Percentiles rank a stretch among this genome's conserved stretches.
Conservation (phyloP, 2,113 vertebrate genomes). For the Poeciliopsis prolifica region DNA sequence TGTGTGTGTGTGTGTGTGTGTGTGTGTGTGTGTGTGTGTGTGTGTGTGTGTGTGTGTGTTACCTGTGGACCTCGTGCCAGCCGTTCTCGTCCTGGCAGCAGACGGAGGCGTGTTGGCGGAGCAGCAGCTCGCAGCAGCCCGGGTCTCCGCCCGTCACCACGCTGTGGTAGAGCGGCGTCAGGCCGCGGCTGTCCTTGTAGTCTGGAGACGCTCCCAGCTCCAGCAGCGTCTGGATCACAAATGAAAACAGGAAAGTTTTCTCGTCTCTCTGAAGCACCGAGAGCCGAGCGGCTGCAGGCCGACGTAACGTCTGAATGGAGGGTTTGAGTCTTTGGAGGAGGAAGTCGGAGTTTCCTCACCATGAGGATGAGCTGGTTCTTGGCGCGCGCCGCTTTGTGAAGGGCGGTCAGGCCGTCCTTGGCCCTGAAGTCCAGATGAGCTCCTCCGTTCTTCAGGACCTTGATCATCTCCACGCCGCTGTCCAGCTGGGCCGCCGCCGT, state of each 20-base stretch:
- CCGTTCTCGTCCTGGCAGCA: slow-evolving; percentile 92
- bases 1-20: too few relatives aligned
- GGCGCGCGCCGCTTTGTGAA: slow-evolving; percentile 90
- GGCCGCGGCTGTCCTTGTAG: slow-evolving; percentile 93
- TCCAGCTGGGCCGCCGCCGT: slow-evolving; percentile 88
- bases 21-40: too few relatives aligned
- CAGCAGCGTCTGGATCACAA: slow-evolving; percentile 84
- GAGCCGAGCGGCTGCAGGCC: background rate
- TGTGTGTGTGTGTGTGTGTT: too few relatives aligned
- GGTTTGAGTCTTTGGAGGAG: background rate
- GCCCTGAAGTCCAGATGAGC: slow-evolving; percentile 95
- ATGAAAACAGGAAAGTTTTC: too few relatives aligned
- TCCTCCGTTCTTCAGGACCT: slow-evolving; percentile 88
- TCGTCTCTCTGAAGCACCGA: background rate
- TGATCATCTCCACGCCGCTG: slow-evolving; percentile 84
- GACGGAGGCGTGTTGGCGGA: slow-evolving; percentile 86
- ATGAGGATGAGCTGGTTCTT: slow-evolving; percentile 86
- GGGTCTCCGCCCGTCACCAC: slow-evolving; percentile 92
- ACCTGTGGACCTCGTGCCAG: slow-evolving; percentile 96
- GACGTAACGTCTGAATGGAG: background rate
- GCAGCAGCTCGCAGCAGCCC: slow-evolving; percentile 91
- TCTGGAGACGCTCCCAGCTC: slow-evolving; percentile 93
- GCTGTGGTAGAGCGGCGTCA: slow-evolving; percentile 93
- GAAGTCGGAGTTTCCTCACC: slow-evolving; percentile 70
- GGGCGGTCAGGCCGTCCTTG: slow-evolving; percentile 91